Percentiles rank a stretch among this genome's conserved stretches.
These are phyloP conservation scores for Ptiloglossa arizonensis DNA, from an alignment of 1,140 invertebrate species.

Conservation along the genomic window DNA sequence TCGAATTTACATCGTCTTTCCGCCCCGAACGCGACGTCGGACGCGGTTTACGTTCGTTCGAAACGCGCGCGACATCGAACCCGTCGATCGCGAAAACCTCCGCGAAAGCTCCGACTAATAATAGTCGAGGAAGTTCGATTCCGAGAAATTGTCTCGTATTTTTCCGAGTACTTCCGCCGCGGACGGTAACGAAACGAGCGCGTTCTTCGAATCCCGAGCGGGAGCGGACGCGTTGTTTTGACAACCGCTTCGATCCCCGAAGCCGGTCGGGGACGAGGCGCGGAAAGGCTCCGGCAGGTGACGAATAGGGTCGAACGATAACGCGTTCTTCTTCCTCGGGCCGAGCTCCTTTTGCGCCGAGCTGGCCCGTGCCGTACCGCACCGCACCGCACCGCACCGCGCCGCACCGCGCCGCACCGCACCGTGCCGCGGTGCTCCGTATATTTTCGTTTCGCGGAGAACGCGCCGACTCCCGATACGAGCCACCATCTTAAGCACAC, in stretches of 20 bases:
- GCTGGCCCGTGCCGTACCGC: no score
- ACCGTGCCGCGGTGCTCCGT: conserved; percentile 24
- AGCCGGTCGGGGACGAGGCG: background rate
- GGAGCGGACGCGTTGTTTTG: conserved; percentile 28
- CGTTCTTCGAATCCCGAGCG: background rate
- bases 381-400: no score
- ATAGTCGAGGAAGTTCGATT: background rate
- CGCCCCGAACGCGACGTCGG: background rate
- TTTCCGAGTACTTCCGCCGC: conserved; percentile 2
- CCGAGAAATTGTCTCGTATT: conserved; percentile 4
- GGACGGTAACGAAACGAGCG: no score
- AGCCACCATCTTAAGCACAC: conserved; percentile 65
- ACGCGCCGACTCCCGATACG: conserved; percentile 41
- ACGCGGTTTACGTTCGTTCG: background rate
- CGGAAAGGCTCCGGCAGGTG: conserved; percentile 37
- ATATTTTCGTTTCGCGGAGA: conserved; percentile 71
- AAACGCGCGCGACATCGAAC: no score
- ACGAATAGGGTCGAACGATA: conserved; percentile 40
- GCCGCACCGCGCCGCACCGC: no score
- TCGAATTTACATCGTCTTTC: conserved; percentile 36
- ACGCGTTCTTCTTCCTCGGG: conserved; percentile 35
- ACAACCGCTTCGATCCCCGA: conserved; percentile 19
- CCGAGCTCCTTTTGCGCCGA: conserved; percentile 40
- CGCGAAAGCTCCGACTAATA: conserved; percentile 31
- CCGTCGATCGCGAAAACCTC: background rate